Evolutionary conservation across 2,888 invertebrate genomes (phyloP), one percentile per base, ranked within the genome.

Genomic region (Campaea margaritaria): DNA sequence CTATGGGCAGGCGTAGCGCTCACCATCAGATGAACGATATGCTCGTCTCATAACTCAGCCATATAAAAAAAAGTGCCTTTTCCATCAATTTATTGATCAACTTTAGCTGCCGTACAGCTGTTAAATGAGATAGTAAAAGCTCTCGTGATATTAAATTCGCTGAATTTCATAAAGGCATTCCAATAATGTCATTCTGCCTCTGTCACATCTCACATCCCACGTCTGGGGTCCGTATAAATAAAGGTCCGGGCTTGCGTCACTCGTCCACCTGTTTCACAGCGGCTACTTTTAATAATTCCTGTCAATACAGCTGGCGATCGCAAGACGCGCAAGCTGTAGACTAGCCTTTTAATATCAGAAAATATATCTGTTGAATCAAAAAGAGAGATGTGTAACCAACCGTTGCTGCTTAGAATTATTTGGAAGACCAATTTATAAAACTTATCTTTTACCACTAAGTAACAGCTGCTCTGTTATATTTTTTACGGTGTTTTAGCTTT

Each of bases 321-420:
- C 71, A 74, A 72, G 75, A 81, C 74, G 73, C 69, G 73, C 64
- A 73, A 72, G 65, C 68, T 72, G 73, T 72, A 76, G 81, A 75
- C 81, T 78, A 67, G 75, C 73, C 69, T 81, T 85, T 81, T 83
- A 82, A 86, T 86, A 84, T 85, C 77, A 76, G 76, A 78, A 53
- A 49, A 48, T 31, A 36, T 49, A 9, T 53, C 21, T 38, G 44
- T 48, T 49, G 27, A 21, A 58, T 44, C 9, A 21, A 49, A 53
- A 15, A 11, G 27, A n/a, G n/a, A 43, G 50, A 42, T 15, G 12
- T 31, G 39, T 44, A 31, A 16, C 9, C 11, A 11, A 16, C 41
- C 7, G 10, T 8, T 21, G 0, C 8, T 15, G 8, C 15, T 13
- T 16, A 5, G 15, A 15, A 46, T 21, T 21, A 21, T 21, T 5